Base-by-base conservation (phyloP, 2,797 vertebrate genomes). In the Hemibagrus guttatus region DNA sequence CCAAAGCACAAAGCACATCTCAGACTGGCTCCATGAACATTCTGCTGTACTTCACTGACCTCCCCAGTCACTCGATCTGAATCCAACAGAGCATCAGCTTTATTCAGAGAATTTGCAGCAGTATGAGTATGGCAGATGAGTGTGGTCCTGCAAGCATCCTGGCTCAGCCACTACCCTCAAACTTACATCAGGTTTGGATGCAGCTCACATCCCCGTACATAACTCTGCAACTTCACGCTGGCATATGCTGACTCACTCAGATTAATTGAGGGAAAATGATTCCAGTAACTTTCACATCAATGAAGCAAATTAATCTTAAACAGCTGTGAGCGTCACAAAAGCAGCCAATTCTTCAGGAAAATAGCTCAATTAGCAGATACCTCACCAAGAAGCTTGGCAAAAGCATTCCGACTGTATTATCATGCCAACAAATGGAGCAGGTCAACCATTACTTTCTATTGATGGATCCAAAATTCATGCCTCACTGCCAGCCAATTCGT, bases 361-460 rank as follows among this genome's bases (percentile, higher is more conserved):
- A 86, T 83, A 72, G 17, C 69, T 66, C 58, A 89, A 85, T 89
- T 89, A 88, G 86, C 56, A 26, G 66, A 85, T 56, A 82, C 63
- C 83, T 71, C 79, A 63, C 79, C 79, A 85, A 80, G 61, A 63
- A 19, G 68, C 86, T 83, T 56, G 82, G 85, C 81, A 66, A 14
- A 13, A 87, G 61, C 17, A 6, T 72, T 83, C 79, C 21, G 13
- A 31, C 54, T 72, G 87, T 85, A 85, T 90, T 68, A 81, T 86
- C 64, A 72, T 56, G 84, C 74, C 87, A 88, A 81, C 72, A 87
- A 80, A 84, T 26, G 83, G 71, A 89, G 78, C 84, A 87, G 88
- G 85, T 89, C 87, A 90, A 78, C 86, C 84, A 66, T 87, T 81
- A 89, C 71, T 83, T 87, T 86, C 63, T 61, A 81, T 49, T 79